These are phyloP conservation scores for Pocillopora meandrina DNA, from an alignment of 92 coral and sea anemone genomes.

Conservation along the genomic window DNA sequence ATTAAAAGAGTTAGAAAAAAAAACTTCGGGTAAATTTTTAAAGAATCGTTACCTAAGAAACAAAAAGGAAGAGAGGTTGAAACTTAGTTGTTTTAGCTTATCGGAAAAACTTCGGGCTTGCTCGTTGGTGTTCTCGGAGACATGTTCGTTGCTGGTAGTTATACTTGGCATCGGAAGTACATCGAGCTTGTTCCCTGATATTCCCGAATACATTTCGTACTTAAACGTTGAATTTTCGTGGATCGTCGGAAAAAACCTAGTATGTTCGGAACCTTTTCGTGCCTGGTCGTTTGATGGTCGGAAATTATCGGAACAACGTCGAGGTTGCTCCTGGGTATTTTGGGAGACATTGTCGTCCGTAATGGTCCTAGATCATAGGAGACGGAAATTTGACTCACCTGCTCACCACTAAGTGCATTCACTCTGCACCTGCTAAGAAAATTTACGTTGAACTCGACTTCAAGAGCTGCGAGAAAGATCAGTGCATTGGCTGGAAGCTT, in stretches of 20 bases:
- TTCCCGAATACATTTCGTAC: no score
- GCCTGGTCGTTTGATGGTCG: not conserved
- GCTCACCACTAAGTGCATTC: constrained; percentile 87
- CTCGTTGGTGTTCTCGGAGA: not conserved
- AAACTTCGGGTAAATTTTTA: not conserved
- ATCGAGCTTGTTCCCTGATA: no score
- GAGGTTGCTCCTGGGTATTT: not conserved
- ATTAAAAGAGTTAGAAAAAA: not conserved
- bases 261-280: not conserved
- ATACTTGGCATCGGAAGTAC: not conserved
- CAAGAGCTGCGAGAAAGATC: constrained; percentile 88
- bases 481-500: constrained; percentile 92
- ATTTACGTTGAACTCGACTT: constrained; percentile 82
- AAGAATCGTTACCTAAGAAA: no score
- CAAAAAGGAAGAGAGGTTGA: no score
- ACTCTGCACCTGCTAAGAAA: constrained; percentile 92
- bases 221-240: no score
- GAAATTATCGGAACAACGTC: not conserved
- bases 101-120: not conserved
- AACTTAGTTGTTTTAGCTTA: not conserved
- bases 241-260: not conserved
- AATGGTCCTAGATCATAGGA: not conserved
- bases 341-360: not conserved
- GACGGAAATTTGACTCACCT: constrained; percentile 56
- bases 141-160: not conserved